Evolutionary conservation across 92 coral and sea anemone species (phyloP).

Genomic region (Micromussa lordhowensis): DNA sequence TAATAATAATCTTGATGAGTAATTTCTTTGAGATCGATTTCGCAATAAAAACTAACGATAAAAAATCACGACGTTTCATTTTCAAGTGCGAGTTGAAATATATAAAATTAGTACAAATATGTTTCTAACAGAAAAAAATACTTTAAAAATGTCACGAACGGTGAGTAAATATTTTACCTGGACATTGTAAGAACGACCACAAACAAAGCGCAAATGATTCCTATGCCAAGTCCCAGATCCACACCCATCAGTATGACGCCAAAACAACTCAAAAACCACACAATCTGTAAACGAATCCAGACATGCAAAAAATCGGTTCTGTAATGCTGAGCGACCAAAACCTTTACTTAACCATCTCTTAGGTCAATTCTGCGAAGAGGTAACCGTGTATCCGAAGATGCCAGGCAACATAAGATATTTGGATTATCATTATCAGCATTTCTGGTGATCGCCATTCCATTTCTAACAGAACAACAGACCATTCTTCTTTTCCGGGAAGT

Average conservation of each 20-base stretch:
- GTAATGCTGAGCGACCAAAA: too few relatives aligned
- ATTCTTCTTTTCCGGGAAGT: not conserved
- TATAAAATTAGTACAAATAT: too few relatives aligned
- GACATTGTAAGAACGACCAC: conserved; percentile 71
- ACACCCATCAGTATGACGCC: conserved; percentile 87
- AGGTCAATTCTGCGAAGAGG: not conserved
- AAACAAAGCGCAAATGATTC: conserved; percentile 67
- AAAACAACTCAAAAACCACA: conserved; percentile 82
- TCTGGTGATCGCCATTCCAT: not conserved
- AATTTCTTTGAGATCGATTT: too few relatives aligned
- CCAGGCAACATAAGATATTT: too few relatives aligned
- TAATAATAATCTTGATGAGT: not conserved
- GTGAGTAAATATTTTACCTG: conserved; percentile 41
- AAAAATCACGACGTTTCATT: too few relatives aligned
- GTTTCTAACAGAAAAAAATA: too few relatives aligned
- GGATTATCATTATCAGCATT: not conserved
- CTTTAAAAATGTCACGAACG: too few relatives aligned
- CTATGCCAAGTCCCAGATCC: conserved; percentile 76
- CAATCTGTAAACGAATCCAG: conserved; percentile 46
- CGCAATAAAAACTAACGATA: too few relatives aligned
- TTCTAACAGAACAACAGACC: too few relatives aligned
- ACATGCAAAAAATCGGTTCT: not conserved
- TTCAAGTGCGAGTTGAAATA: too few relatives aligned
- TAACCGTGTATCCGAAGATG: not conserved
- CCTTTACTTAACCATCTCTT: not conserved